phyloP scores from a whole-genome alignment of 2,113 vertebrate species.

The Bettongia penicillata region DNA sequence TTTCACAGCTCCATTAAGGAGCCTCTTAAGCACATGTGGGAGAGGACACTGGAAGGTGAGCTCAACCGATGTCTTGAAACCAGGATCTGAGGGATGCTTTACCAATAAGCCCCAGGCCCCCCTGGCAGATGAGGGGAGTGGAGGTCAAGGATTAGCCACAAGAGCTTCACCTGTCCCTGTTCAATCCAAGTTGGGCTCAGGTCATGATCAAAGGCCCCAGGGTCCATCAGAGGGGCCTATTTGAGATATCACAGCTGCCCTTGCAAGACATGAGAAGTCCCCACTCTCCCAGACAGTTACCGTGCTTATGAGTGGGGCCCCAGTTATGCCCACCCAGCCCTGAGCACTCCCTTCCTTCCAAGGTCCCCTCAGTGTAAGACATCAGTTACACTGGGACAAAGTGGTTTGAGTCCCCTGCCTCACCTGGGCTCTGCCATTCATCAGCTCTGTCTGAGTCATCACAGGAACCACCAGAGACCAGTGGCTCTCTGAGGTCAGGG shows the following conservation, averaged over 20 bases:
- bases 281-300: not conserved
- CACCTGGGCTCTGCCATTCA: too few relatives aligned
- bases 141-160: slow-evolving; percentile 53
- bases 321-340: too few relatives aligned
- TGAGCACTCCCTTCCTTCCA: too few relatives aligned
- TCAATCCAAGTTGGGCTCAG: slow-evolving; percentile 44
- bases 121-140: not conserved
- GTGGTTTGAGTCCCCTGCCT: too few relatives aligned
- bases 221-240: not conserved
- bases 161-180: slow-evolving; percentile 62
- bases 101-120: not conserved
- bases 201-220: not conserved
- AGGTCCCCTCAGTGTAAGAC: too few relatives aligned
- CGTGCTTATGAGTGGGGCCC: too few relatives aligned
- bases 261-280: not conserved
- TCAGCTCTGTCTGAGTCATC: too few relatives aligned
- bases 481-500: too few relatives aligned
- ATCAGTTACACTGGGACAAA: too few relatives aligned
- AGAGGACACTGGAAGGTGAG: not conserved
- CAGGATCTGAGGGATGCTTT: not conserved
- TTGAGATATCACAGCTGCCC: not conserved
- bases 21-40: not conserved
- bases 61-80: not conserved
- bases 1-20: not conserved
- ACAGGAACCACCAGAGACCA: too few relatives aligned